These are phyloP conservation scores for Paratrypauchen microcephalus DNA, from an alignment of 2,797 vertebrate genomes.

Conservation along the genomic window DNA sequence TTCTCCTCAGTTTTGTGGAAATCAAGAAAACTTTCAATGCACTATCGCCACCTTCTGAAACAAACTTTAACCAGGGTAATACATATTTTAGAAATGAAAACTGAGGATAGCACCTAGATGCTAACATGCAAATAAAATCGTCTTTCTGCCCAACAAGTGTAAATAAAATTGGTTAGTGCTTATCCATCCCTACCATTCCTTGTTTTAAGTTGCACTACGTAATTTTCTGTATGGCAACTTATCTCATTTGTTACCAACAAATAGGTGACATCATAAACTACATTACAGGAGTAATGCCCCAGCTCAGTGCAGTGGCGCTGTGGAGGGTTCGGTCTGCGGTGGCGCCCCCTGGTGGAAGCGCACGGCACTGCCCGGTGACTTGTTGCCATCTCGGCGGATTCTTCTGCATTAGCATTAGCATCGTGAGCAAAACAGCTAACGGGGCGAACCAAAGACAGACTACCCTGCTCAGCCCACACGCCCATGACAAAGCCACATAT, in stretches of 20 bases:
- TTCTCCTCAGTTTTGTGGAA: neutral
- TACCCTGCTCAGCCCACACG: slow-evolving; percentile 53
- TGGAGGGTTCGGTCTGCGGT: neutral
- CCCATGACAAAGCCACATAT: slow-evolving; percentile 51
- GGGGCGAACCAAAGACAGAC: slow-evolving; percentile 32
- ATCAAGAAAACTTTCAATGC: neutral
- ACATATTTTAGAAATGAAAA: neutral
- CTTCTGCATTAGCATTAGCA: slow-evolving; percentile 14
- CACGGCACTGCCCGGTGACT: slow-evolving; percentile 35
- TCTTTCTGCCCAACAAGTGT: too few relatives aligned
- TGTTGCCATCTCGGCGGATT: slow-evolving; percentile 50
- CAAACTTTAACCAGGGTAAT: neutral
- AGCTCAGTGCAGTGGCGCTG: too few relatives aligned
- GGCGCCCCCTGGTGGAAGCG: slow-evolving; percentile 39
- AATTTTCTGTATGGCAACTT: too few relatives aligned
- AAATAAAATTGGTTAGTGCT: neutral
- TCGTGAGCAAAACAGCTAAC: slow-evolving; percentile 44
- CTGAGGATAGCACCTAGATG: neutral
- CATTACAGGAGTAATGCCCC: too few relatives aligned
- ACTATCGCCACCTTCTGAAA: slow-evolving; percentile 30
- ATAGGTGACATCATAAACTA: too few relatives aligned
- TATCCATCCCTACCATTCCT: too few relatives aligned
- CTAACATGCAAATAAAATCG: neutral
- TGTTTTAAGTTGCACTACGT: too few relatives aligned
- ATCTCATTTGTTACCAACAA: too few relatives aligned